Evolutionary conservation across 2,797 vertebrate species (phyloP), one percentile per base, ranked within the genome.

Genomic region (Carduelis carduelis): DNA sequence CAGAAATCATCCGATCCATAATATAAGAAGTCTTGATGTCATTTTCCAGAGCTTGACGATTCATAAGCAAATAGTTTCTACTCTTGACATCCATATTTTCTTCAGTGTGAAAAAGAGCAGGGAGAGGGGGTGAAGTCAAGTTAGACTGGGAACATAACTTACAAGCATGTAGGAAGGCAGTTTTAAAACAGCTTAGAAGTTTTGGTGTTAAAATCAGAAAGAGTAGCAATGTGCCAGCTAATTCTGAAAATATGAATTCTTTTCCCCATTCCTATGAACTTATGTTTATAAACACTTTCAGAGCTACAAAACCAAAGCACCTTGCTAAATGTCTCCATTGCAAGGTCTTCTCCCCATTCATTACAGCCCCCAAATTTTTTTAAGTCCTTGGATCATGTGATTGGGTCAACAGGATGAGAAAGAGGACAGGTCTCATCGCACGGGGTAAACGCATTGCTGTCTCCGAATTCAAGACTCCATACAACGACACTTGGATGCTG

Each of bases 1-100:
- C 99, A 75, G 97, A 98, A 97, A 99, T 96, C 99, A 99, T 98
- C 96, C 97, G 98, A 95, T 99, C 99, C 98, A 99, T 99, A 95
- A 99, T 98, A 81, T 98, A 99, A 53, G 97, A 80, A 32, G 99
- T 98, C 92, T 99, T 99, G 92, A 99, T 99, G 95, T 99, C 99
- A 95, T 98, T 98, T 97, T 99, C 99, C 97, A 99, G 85, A n/a
- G 95, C 98, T 88, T 97, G 91, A 72, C 98, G 98, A 72, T 98
- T 97, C 92, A 97, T 98, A 95, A 99, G 97, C 93, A 99, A 98
- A 94, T 98, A 98, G 97, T 98, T 99, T 89, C 98, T 98, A 30
- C 99, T 98, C 50, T 92, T 97, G 97, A 98, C 98, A 80, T 99
- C 99, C 99, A 99, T 98, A 61, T 89, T 98, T 98, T 71, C 94